Percentiles rank a stretch among this genome's conserved stretches.
Conservation (phyloP, 2,888 invertebrate genomes). For the Macrosoma leucophasiata region DNA sequence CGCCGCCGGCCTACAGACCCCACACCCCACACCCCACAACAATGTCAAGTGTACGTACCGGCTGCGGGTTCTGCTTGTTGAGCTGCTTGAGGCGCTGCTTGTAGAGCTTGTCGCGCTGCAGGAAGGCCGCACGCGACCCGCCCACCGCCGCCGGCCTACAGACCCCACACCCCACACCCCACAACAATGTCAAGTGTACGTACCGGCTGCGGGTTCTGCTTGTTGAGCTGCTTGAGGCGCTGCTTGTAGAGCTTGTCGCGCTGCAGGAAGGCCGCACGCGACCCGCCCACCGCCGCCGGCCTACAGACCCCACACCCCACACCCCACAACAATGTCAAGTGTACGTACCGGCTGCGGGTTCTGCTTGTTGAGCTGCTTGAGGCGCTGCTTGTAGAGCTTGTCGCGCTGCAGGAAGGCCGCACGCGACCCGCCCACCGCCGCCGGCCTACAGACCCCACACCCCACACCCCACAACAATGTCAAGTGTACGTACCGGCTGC, state of each 20-base stretch:
- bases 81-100: constrained; percentile 65
- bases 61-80: constrained; percentile 58
- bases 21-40: too few relatives aligned
- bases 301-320: too few relatives aligned
- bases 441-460: constrained; percentile 34
- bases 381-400: constrained; percentile 64
- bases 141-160: constrained; percentile 51
- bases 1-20: constrained; percentile 43
- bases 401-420: constrained; percentile 63
- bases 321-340: too few relatives aligned
- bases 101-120: constrained; percentile 66
- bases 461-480: too few relatives aligned
- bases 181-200: too few relatives aligned
- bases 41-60: too few relatives aligned
- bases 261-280: constrained; percentile 58
- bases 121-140: constrained; percentile 51
- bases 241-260: constrained; percentile 69
- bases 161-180: too few relatives aligned
- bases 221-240: constrained; percentile 58
- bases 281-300: constrained; percentile 52
- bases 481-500: too few relatives aligned
- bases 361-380: constrained; percentile 62
- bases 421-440: constrained; percentile 52
- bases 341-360: constrained; percentile 65
- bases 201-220: constrained; percentile 63